These are phyloP conservation scores for Hydrolagus affinis DNA, from an alignment of 2,113 vertebrate species.

Conservation along the genomic window DNA sequence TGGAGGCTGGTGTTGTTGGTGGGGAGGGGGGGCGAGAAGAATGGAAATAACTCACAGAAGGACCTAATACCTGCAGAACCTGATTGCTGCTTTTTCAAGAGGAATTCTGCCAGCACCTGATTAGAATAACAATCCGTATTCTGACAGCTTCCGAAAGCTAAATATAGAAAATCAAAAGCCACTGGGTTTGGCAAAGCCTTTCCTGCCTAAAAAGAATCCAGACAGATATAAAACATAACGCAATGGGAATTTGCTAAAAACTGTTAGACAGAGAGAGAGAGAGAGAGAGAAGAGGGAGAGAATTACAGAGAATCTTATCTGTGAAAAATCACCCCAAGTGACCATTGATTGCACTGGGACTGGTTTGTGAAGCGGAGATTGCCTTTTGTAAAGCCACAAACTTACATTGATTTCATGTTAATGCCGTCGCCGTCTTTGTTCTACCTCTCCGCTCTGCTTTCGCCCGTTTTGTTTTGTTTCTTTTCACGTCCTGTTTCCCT, in stretches of 20 bases:
- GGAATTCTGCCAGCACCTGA: background rate
- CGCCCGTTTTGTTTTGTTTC: no score
- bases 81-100: background rate
- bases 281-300: background rate
- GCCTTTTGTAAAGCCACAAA: no score
- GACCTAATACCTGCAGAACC: background rate
- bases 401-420: no score
- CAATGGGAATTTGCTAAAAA: background rate
- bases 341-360: no score
- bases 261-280: background rate
- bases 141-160: background rate
- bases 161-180: background rate
- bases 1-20: background rate
- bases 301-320: background rate
- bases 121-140: background rate
- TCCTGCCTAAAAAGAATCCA: background rate
- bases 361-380: no score
- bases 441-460: no score
- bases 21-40: background rate
- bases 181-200: background rate
- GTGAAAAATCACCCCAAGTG: background rate
- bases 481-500: no score
- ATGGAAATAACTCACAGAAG: background rate
- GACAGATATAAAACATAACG: background rate
- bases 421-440: no score